Percentiles rank a stretch among this genome's conserved stretches.
Evolutionary conservation across 1,140 invertebrate genomes (phyloP).

Genomic region (Euborellia annulipes): DNA sequence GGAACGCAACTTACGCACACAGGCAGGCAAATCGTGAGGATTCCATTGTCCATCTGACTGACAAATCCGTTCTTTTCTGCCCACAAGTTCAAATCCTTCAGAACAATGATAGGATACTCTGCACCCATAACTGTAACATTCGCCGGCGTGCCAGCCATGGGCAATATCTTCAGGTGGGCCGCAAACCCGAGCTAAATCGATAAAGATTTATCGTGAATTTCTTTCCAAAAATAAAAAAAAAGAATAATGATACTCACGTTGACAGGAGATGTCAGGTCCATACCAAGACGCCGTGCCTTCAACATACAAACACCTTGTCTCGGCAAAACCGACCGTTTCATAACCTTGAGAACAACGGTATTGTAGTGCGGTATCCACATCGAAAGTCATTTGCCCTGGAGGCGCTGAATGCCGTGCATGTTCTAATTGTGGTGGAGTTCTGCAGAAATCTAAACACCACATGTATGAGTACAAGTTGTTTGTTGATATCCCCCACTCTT

Average conservation of each 20-base stretch:
- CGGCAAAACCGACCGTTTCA: constrained; percentile 62
- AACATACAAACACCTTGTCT: constrained; percentile 81
- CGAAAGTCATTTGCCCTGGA: constrained; percentile 63
- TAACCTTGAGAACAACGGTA: constrained; percentile 87
- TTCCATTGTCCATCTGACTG: constrained; percentile 77
- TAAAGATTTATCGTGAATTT: too few relatives aligned
- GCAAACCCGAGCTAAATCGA: constrained; percentile 69
- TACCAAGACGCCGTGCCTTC: constrained; percentile 75
- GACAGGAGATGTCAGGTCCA: constrained; percentile 86
- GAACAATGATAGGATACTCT: constrained; percentile 83
- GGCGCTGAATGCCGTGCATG: constrained; percentile 78
- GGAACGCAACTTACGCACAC: constrained; percentile 47
- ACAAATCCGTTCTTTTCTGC: constrained; percentile 65
- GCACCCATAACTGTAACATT: constrained; percentile 83
- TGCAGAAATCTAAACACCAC: constrained; percentile 63
- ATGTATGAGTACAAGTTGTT: too few relatives aligned
- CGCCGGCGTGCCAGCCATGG: constrained; percentile 81
- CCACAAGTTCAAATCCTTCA: constrained; percentile 80
- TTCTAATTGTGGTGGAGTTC: constrained; percentile 67
- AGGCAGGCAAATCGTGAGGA: constrained; percentile 75
- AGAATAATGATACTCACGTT: constrained; percentile 47
- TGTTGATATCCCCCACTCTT: background rate
- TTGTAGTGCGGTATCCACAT: constrained; percentile 65
- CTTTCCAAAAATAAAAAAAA: too few relatives aligned
- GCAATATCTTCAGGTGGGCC: constrained; percentile 71